Evolutionary conservation across 2,113 vertebrate genomes (phyloP).

Genomic region (Turnix velox): DNA sequence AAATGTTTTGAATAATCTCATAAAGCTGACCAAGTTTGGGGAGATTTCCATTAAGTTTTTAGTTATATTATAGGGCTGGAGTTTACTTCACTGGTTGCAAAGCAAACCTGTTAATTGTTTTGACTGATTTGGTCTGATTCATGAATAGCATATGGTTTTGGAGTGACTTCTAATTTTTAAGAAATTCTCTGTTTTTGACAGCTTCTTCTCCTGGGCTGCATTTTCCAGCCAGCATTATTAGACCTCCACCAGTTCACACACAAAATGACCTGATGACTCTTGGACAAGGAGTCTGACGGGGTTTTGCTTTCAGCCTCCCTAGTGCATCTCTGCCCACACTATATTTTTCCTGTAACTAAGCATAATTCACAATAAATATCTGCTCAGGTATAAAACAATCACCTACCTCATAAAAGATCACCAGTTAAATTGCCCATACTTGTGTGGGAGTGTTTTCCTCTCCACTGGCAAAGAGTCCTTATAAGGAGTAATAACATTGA

Average conservation of each 20-base stretch:
- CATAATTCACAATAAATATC: neutral
- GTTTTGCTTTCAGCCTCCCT: neutral
- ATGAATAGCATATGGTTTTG: neutral
- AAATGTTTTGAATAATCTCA: neutral
- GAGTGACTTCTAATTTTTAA: neutral
- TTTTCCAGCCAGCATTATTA: neutral
- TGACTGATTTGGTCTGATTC: neutral
- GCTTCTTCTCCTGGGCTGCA: neutral
- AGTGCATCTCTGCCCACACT: neutral
- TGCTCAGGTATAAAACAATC: slow-evolving; percentile 19
- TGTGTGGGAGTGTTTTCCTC: slow-evolving; percentile 18
- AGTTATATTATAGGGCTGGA: neutral
- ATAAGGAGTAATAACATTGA: slow-evolving; percentile 36
- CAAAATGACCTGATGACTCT: neutral
- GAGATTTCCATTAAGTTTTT: neutral
- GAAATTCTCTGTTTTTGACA: neutral
- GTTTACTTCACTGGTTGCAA: neutral
- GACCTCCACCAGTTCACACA: rapidly evolving
- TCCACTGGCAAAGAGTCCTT: slow-evolving; percentile 17
- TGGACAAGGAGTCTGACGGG: neutral
- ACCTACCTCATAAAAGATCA: neutral
- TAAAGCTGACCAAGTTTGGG: neutral
- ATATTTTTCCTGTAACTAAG: neutral
- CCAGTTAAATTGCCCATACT: neutral
- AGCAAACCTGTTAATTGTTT: neutral